Base-by-base conservation (phyloP, 1,140 invertebrate genomes). In the Drosophila nigrodunni region DNA sequence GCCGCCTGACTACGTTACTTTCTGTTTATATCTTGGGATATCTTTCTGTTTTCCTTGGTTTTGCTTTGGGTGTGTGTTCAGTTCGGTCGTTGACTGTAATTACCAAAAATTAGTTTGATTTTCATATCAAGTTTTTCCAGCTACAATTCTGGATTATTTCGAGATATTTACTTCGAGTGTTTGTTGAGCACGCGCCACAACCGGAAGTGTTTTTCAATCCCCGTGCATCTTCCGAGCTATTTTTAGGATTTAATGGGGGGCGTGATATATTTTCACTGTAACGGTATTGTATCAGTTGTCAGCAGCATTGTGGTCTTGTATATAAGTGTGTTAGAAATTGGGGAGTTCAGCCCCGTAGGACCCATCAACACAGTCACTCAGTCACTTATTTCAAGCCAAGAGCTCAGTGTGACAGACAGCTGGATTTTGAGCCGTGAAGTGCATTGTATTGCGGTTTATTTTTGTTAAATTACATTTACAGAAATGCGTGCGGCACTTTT, bases 351-450 rank as follows among this genome's bases (percentile, higher is more conserved):
- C 65, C 62, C 54, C 64, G 43, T 61, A 50, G 76, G 76, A 44
- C 55, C 74, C 77, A 83, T 88, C 85, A 89, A 83, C 85, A 83
- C 85, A 89, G 80, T 89, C 86, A 81, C 77, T 89, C 85, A 89
- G 80, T 89, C 86, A 81, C 77, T 89, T 89, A 89, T 80, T 80
- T 73, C 77, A 52, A 88, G 69, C 65, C 71, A 61, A 86, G 25
- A 30, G 25, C 25, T 30, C 25, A 30, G 25, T 3, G 11, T 77
- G 80, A 83, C n/a, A 83, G 83, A 87, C 83, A 87, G 83, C 83
- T 87, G 83, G 71, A 10, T 34, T 1, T 35, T 55, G 55, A 60
- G 66, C 43, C 49, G 61, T 58, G 65, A 70, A 68, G 50, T 85
- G 58, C 61, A 67, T 60, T 80, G 62, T 55, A 50, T 50, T 64